Conservation (phyloP, 1,140 invertebrate genomes). For the Eriocheir sinensis region DNA sequence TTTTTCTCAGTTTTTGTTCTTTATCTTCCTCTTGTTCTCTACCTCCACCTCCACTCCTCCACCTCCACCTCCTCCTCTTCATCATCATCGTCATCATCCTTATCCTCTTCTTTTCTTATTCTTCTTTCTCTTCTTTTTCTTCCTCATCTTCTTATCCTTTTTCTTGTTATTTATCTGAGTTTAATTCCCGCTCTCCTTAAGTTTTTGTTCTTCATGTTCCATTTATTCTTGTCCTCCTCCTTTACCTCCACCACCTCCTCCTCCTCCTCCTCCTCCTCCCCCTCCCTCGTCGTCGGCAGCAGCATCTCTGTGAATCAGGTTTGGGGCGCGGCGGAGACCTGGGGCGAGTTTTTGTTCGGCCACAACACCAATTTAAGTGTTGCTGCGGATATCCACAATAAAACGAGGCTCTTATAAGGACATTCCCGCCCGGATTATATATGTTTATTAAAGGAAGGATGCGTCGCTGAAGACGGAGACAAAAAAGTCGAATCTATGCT, state of each 20-base stretch:
- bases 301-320: background rate
- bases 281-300: background rate
- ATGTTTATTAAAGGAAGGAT: conserved; percentile 17
- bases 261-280: background rate
- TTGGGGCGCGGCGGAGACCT: background rate
- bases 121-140: background rate
- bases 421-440: background rate
- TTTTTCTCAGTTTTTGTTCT: background rate
- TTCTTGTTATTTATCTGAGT: no score
- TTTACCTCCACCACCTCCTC: no score
- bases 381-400: conserved; percentile 41
- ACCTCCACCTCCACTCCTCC: no score
- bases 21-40: background rate
- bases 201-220: no score
- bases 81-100: no score
- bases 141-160: no score
- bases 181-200: no score
- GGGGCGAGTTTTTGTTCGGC: conserved; percentile 27
- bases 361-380: conserved; percentile 37
- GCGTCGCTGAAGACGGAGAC: background rate
- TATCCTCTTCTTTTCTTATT: no score
- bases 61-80: no score
- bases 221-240: no score
- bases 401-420: conserved; percentile 37
- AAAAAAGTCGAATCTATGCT: background rate